A percentile compares a stretch with the other conserved stretches of the same genome.
These are phyloP conservation scores for Leptopilina syphax DNA, from an alignment of 2,888 invertebrate species.

Conservation along the genomic window DNA sequence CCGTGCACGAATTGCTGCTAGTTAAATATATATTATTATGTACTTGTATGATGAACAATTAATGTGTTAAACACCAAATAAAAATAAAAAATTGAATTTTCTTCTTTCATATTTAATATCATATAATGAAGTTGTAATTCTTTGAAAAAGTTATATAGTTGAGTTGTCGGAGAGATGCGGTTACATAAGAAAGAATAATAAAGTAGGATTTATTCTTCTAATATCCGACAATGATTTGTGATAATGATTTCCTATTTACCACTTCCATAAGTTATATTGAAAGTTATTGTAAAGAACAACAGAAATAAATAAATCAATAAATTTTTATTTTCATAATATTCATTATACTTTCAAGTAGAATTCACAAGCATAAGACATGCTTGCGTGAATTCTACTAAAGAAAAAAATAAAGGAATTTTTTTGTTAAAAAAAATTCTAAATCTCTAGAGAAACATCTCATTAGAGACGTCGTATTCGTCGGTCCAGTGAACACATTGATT, in stretches of 20 bases:
- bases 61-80: too few relatives aligned
- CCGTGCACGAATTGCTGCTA: too few relatives aligned
- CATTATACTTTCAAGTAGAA: constrained; percentile 9
- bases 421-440: constrained; percentile 15
- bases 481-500: constrained; percentile 25
- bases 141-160: too few relatives aligned
- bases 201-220: constrained; percentile 14
- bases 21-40: not conserved
- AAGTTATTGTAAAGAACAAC: not conserved
- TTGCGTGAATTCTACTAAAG: not conserved
- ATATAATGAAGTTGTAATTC: too few relatives aligned
- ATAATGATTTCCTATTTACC: constrained; percentile 3
- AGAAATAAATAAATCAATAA: constrained; percentile 33
- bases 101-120: too few relatives aligned
- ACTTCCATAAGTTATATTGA: constrained; percentile 20
- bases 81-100: too few relatives aligned
- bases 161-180: too few relatives aligned
- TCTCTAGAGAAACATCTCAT: constrained; percentile 19
- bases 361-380: not conserved
- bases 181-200: not conserved
- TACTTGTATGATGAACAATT: too few relatives aligned
- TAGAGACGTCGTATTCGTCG: constrained; percentile 33
- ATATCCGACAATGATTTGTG: constrained; percentile 26
- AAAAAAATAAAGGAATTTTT: not conserved
- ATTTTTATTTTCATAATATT: constrained; percentile 23